Conservation (phyloP, 2,888 invertebrate genomes). For the Hydraecia micacea region DNA sequence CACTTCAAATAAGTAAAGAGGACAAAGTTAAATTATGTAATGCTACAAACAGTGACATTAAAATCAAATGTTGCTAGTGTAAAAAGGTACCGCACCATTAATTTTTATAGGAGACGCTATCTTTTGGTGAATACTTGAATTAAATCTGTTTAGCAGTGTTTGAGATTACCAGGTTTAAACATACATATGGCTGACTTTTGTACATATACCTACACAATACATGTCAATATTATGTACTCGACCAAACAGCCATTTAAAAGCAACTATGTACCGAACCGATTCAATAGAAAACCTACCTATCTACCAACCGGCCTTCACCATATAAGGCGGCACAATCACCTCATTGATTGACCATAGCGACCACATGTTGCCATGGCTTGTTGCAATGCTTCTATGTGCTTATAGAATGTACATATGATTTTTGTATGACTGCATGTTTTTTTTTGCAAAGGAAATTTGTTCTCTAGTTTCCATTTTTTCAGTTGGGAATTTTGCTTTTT, state of each 20-base stretch:
- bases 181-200: not conserved
- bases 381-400: constrained; percentile 38
- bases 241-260: not conserved
- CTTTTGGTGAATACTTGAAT: not conserved
- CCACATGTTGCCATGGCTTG: constrained; percentile 67
- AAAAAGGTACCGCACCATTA: not conserved
- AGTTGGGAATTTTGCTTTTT: not conserved
- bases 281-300: constrained; percentile 25
- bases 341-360: constrained; percentile 71
- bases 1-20: not conserved
- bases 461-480: not conserved
- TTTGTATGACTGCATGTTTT: constrained; percentile 17
- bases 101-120: not conserved
- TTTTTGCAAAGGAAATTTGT: not conserved
- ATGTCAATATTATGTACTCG: constrained; percentile 2
- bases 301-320: constrained; percentile 52
- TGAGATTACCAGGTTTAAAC: not conserved
- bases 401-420: constrained; percentile 7
- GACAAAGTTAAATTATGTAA: not conserved
- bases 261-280: constrained; percentile 42
- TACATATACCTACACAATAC: constrained; percentile 2
- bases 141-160: not conserved
- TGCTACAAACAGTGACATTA: too few species aligned
- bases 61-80: not conserved
- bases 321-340: constrained; percentile 70